phyloP scores from a whole-genome alignment of 2,888 invertebrate genomes.

The Lasioglossum pauxillum region DNA sequence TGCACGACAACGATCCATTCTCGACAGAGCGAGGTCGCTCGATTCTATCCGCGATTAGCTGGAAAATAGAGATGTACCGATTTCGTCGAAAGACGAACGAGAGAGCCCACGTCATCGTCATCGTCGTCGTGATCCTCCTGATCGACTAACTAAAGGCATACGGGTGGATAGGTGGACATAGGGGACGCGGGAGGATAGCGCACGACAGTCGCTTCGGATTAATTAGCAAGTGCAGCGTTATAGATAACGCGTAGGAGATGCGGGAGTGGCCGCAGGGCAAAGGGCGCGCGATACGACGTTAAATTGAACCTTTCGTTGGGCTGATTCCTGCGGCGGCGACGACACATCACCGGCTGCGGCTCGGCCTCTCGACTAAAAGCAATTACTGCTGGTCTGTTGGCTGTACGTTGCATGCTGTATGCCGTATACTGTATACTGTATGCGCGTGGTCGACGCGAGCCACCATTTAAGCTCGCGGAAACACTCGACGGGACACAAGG shows the following conservation, averaged over 20 bases:
- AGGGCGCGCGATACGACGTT: slow-evolving; percentile 66
- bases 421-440: slow-evolving; percentile 9
- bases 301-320: slow-evolving; percentile 73
- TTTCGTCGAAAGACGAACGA: neutral
- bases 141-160: slow-evolving; percentile 51
- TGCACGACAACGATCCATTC: neutral
- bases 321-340: slow-evolving; percentile 65
- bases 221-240: slow-evolving; percentile 74
- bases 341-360: slow-evolving; percentile 43
- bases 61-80: neutral
- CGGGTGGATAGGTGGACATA: slow-evolving; percentile 49
- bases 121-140: slow-evolving; percentile 16
- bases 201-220: slow-evolving; percentile 70
- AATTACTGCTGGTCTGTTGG: slow-evolving; percentile 61
- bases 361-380: slow-evolving; percentile 66
- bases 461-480: slow-evolving; percentile 25
- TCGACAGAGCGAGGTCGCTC: neutral
- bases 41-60: neutral
- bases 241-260: slow-evolving; percentile 68
- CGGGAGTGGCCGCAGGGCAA: slow-evolving; percentile 45
- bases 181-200: slow-evolving; percentile 39
- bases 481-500: slow-evolving; percentile 38
- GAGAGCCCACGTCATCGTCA: neutral
- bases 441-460: slow-evolving; percentile 18
- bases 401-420: slow-evolving; percentile 2